A percentile compares a stretch with the other conserved stretches of the same genome.
These are phyloP conservation scores for Charina bottae DNA, from an alignment of 2,113 vertebrate genomes.

Conservation along the genomic window DNA sequence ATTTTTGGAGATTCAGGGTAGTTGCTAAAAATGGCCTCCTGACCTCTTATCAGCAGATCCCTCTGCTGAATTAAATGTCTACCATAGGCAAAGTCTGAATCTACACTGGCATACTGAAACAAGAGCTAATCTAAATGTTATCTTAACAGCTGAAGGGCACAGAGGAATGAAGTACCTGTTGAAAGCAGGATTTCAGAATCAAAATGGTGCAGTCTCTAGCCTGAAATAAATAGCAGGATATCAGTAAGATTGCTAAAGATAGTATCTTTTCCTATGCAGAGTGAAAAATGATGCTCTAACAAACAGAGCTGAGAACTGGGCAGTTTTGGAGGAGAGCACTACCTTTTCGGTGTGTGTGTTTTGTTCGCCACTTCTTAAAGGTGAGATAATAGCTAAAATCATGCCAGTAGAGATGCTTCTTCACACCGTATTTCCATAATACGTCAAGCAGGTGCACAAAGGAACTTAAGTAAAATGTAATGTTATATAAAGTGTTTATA, in stretches of 20 bases:
- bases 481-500: not conserved
- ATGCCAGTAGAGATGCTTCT: not conserved
- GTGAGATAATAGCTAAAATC: not conserved
- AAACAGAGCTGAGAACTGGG: not conserved
- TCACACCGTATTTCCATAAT: not conserved
- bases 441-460: not conserved
- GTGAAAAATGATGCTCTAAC: not conserved
- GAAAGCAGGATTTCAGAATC: not conserved
- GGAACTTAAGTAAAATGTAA: not conserved
- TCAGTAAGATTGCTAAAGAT: not conserved
- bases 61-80: not conserved
- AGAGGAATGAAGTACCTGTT: not conserved
- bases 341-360: not conserved
- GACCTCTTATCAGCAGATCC: not conserved
- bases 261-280: not conserved
- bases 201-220: not conserved
- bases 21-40: not conserved
- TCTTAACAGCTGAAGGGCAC: not conserved
- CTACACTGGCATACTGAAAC: not conserved
- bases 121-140: not conserved
- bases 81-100: not conserved
- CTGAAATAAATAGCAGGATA: not conserved
- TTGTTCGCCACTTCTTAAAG: not conserved
- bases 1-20: not conserved
- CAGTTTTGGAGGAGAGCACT: not conserved